Base-by-base conservation (phyloP, 2,113 vertebrate species). In the Theristicus caerulescens region DNA sequence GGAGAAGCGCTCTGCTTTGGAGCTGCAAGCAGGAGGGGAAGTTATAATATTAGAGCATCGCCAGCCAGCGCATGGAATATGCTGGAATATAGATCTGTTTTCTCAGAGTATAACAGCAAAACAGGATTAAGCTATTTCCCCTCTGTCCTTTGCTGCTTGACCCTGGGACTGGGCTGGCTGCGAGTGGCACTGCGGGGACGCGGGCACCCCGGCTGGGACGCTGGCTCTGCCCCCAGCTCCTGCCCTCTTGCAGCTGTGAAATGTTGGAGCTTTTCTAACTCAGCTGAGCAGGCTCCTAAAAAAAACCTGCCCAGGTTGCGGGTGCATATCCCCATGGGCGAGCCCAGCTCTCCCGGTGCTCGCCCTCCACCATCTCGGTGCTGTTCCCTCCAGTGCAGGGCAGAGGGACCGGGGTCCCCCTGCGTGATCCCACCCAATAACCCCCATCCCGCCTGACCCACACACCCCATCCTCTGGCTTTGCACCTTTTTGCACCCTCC, bases 391-490 rank as follows among this genome's bases (percentile, higher is more conserved):
- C 76, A 24, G 16, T 0, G 2, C 1, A 4, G 49, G n/a, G 20
- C 44, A n/a, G n/a, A 49, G 47, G 29, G 8, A n/a, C 7, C 0
- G 0, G 44, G 11, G 10, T 73, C 13, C 44, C 49, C 5, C n/a
- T 42, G 34, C 2, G 1, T 70, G 79, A 25, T 77, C 74, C 80
- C 62, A 34, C 11, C 47, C 19, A 5, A 4, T 26, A 79, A 58
- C 9, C 13, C 29, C 55, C 54, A 2, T 14, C 66, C n/a, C 1
- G 6, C 7, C 38, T 67, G 34, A 38, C 7, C 26, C 36, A 7
- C n/a, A 7, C 4, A 4, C 26, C 44, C 76, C 13, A 1, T 18
- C 47, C 58, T 27, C 24, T 25, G 32, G 1, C 27, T 67, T 59
- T 11, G 14, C 42, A 24, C 15, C 27, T 29, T 26, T 65, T 79